Percentiles rank a stretch among this genome's conserved stretches.
Evolutionary conservation across 2,797 vertebrate genomes (phyloP).

Genomic region (Parauchenoglanis punctatus): DNA sequence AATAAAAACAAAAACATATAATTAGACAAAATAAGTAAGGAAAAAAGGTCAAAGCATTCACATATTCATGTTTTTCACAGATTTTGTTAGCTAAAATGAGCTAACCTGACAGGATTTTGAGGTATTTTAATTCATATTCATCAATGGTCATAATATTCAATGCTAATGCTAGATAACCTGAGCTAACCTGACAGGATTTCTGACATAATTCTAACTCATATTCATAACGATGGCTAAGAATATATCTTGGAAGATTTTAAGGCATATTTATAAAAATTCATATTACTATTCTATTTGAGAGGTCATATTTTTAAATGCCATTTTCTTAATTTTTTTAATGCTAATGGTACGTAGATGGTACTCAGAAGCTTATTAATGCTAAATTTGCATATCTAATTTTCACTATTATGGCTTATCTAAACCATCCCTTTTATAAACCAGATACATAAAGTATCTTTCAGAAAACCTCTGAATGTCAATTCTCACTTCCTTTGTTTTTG

Average conservation of each 20-base stretch:
- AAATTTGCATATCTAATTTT: not conserved
- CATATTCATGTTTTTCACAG: not conserved
- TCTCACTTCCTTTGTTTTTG: not conserved
- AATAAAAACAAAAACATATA: conserved; percentile 19
- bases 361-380: not conserved
- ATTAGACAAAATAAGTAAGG: conserved; percentile 9
- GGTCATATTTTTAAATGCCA: not conserved
- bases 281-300: not conserved
- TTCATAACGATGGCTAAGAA: not conserved
- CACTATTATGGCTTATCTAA: not conserved
- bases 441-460: not conserved
- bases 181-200: not conserved
- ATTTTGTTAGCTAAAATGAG: not conserved
- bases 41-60: not conserved
- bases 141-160: not conserved
- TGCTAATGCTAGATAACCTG: not conserved
- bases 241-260: not conserved
- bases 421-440: not conserved
- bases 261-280: not conserved
- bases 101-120: not conserved
- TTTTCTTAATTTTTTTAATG: not conserved
- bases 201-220: not conserved
- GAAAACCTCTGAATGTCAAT: not conserved
- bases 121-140: not conserved
- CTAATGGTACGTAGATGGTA: not conserved